Percentiles rank a stretch among this genome's conserved stretches.
Evolutionary conservation across 2,113 vertebrate genomes (phyloP).

Genomic region (Pseudois nayaur): DNA sequence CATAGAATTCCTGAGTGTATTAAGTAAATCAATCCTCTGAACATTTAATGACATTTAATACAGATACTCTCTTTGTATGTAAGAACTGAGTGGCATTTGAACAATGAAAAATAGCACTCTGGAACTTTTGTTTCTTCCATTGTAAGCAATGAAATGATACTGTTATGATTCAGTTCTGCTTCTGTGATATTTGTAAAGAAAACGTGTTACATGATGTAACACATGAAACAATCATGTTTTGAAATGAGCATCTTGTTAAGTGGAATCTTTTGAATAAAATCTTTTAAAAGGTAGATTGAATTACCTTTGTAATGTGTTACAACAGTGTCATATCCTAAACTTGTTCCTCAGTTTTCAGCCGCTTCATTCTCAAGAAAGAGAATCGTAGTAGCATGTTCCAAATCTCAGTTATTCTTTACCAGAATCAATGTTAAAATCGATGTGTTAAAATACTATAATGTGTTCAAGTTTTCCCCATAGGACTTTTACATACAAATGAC

Average conservation of each 20-base stretch:
- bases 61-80: not conserved
- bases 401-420: not conserved
- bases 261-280: not conserved
- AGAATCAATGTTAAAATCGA: not conserved
- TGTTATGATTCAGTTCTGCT: not conserved
- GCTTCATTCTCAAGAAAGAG: not conserved
- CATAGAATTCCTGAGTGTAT: not conserved
- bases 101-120: not conserved
- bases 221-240: not conserved
- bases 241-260: not conserved
- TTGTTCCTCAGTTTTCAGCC: not conserved
- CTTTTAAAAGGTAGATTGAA: not conserved
- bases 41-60: not conserved
- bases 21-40: not conserved
- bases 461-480: not conserved
- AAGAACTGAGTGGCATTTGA: not conserved
- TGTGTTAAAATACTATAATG: not conserved
- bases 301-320: not conserved
- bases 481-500: not conserved
- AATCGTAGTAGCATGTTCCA: not conserved
- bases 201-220: not conserved
- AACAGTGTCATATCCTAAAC: not conserved
- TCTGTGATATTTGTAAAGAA: not conserved
- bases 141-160: not conserved
- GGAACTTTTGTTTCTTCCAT: not conserved